These are phyloP conservation scores for Tyto alba DNA, from an alignment of 2,113 vertebrate genomes.

Conservation along the genomic window DNA sequence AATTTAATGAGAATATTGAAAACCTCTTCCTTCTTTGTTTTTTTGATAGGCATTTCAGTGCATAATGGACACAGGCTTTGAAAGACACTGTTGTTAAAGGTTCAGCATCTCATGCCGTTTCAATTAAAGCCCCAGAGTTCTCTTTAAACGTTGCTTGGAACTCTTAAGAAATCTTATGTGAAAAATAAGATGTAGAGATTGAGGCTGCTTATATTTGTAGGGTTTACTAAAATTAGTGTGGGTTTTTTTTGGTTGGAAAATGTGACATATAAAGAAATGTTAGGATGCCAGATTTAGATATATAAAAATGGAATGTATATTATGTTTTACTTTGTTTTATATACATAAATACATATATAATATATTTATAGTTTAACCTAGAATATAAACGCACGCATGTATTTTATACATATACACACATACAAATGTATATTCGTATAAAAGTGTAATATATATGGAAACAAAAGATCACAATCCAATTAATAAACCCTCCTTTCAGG, in stretches of 20 bases:
- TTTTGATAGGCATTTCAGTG: neutral
- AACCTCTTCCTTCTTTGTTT: neutral
- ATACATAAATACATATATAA: neutral
- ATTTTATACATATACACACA: neutral
- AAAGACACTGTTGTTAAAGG: slow-evolving; percentile 1
- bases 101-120: neutral
- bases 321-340: neutral
- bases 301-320: neutral
- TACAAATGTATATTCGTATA: neutral
- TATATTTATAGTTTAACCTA: neutral
- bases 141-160: neutral
- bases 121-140: neutral
- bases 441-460: neutral
- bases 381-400: neutral
- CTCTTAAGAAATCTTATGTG: neutral
- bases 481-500: neutral
- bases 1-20: slow-evolving; percentile 9
- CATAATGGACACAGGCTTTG: neutral
- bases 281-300: neutral
- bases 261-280: neutral
- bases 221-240: neutral
- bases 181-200: neutral
- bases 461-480: neutral
- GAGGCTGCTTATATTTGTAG: neutral
- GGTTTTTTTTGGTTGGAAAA: neutral